Evolutionary conservation across 2,797 vertebrate species (phyloP), one percentile per base, ranked within the genome.

Genomic region (Oreochromis mossambicus): DNA sequence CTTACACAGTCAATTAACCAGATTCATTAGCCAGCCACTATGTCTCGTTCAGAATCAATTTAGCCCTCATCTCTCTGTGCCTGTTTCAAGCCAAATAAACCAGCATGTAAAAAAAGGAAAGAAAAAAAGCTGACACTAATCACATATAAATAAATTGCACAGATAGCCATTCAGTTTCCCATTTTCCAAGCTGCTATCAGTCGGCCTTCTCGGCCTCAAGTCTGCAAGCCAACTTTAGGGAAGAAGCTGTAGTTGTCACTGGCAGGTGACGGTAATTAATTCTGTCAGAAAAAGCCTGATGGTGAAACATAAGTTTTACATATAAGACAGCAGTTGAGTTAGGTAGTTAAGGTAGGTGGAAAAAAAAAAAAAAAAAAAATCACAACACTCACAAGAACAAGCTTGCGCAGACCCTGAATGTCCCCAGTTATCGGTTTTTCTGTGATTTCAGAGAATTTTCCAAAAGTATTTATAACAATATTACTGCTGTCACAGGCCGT

Each of bases 1-100:
- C 86, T 95, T 91, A 93, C 95, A 96, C 95, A 96, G 90, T 91
- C 94, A 96, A 95, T 96, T 96, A 96, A 96, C 93, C 92, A 76
- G 93, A 92, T 95, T 95, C 95, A 97, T 96, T 96, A 96, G 92
- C 92, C 88, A 92, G 92, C 92, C 92, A 87, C 93, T 92, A 92
- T 73, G 82, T 94, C 93, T 94, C 85, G 79, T 94, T 96, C 91
- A 90, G 82, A 94, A 96, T 96, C 94, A 95, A 96, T 96, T 96
- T 95, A 92, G 91, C 86, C 85, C 90, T 89, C 84, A 34, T 93
- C 89, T 93, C 91, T 78, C 90, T 77, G 86, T 61, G 90, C 83
- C 91, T 5, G 86, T 94, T 95, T 94, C 91, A 90, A 94, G 92
- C 89, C 93, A 95, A 95, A 95, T 96, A 95, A 95, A 92, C 88